phyloP scores from a whole-genome alignment of 2,888 invertebrate genomes.

The Hartigia nigra region DNA sequence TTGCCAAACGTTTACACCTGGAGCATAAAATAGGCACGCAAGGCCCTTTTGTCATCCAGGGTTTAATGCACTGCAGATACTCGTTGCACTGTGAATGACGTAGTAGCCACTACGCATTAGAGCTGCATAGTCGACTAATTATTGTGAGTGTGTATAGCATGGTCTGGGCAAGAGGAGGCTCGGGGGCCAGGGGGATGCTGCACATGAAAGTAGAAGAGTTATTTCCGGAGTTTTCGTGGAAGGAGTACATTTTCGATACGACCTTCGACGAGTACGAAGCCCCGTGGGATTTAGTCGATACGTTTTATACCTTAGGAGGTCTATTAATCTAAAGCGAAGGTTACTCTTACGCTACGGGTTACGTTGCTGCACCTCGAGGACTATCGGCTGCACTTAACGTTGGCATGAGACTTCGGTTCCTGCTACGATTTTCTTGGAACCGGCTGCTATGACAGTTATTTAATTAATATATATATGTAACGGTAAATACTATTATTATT shows the following conservation, averaged over 20 bases:
- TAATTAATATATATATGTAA: neutral
- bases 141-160: neutral
- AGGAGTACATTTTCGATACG: constrained; percentile 42
- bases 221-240: constrained; percentile 47
- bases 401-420: neutral
- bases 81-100: neutral
- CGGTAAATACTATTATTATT: too few species aligned
- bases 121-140: neutral
- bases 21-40: neutral
- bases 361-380: neutral
- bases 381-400: neutral
- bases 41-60: neutral
- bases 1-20: neutral
- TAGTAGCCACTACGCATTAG: neutral
- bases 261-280: constrained; percentile 39
- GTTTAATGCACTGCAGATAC: neutral
- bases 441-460: neutral
- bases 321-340: neutral
- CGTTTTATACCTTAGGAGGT: neutral
- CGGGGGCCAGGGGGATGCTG: neutral
- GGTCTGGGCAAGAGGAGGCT: neutral
- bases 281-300: constrained; percentile 32
- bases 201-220: constrained; percentile 19
- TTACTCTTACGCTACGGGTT: neutral
- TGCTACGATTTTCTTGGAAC: neutral